Conservation (phyloP, 2,113 vertebrate genomes). For the Lepisosteus osseus region DNA sequence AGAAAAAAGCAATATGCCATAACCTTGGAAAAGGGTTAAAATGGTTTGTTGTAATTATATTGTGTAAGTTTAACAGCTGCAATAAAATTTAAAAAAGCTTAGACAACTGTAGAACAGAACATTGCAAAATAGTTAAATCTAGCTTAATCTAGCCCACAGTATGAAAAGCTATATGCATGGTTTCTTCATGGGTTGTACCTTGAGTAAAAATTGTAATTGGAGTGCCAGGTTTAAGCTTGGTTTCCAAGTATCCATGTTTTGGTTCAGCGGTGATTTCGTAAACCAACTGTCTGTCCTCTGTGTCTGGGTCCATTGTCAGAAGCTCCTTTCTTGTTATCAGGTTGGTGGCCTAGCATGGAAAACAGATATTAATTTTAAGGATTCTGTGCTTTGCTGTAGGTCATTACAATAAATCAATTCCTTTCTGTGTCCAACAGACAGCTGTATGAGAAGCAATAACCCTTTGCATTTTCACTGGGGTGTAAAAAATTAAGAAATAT, state of each 20-base stretch:
- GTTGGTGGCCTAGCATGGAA: slow-evolving; percentile 77
- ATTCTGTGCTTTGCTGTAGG: no score
- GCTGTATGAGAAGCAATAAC: no score
- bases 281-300: slow-evolving; percentile 78
- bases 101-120: not conserved
- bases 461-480: no score
- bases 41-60: no score
- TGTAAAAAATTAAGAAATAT: no score
- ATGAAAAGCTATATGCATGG: no score
- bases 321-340: slow-evolving; percentile 94
- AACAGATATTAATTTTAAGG: not conserved
- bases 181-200: slow-evolving; percentile 57
- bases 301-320: slow-evolving; percentile 86
- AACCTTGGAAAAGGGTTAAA: no score
- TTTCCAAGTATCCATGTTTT: slow-evolving; percentile 82
- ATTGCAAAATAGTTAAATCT: not conserved
- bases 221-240: slow-evolving; percentile 75
- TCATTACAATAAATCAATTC: no score
- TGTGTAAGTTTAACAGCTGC: no score
- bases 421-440: no score
- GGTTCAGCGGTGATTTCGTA: slow-evolving; percentile 80
- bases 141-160: no score
- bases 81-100: not conserved
- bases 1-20: no score
- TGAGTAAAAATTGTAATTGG: slow-evolving; percentile 76